These are phyloP conservation scores for Casuarius casuarius DNA, from an alignment of 2,113 vertebrate genomes.

Conservation along the genomic window DNA sequence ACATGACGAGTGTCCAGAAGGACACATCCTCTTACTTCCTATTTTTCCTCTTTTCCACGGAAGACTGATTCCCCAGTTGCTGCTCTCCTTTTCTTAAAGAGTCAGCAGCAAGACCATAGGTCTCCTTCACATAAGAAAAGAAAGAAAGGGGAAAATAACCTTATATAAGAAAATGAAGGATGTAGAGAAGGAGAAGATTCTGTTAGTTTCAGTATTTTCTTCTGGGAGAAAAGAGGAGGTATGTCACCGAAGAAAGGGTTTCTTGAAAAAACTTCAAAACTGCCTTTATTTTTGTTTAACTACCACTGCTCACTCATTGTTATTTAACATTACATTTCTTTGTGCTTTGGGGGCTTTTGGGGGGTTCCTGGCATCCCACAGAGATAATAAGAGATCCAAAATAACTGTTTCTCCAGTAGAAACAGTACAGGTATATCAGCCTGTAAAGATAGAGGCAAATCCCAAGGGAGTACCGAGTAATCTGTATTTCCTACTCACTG, in stretches of 20 bases:
- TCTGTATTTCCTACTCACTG: background rate
- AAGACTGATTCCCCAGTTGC: background rate
- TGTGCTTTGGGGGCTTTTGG: background rate
- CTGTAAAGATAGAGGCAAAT: background rate
- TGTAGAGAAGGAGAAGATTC: background rate
- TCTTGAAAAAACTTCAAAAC: background rate
- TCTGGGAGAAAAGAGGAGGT: background rate
- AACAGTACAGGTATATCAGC: background rate
- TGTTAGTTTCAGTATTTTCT: background rate
- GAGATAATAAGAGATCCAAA: background rate
- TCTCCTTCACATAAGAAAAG: background rate
- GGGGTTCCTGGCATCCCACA: background rate
- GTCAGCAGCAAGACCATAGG: background rate
- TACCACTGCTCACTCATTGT: background rate
- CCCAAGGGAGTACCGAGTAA: background rate
- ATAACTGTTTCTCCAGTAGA: background rate
- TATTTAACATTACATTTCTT: background rate
- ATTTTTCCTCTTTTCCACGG: background rate
- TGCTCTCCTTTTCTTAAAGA: background rate
- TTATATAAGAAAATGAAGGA: background rate
- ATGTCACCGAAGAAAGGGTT: background rate
- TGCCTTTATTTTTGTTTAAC: background rate
- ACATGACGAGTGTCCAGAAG: background rate
- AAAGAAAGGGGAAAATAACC: background rate
- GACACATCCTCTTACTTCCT: background rate